phyloP scores from a whole-genome alignment of 2,797 vertebrate species.

The Phalloptychus januarius region DNA sequence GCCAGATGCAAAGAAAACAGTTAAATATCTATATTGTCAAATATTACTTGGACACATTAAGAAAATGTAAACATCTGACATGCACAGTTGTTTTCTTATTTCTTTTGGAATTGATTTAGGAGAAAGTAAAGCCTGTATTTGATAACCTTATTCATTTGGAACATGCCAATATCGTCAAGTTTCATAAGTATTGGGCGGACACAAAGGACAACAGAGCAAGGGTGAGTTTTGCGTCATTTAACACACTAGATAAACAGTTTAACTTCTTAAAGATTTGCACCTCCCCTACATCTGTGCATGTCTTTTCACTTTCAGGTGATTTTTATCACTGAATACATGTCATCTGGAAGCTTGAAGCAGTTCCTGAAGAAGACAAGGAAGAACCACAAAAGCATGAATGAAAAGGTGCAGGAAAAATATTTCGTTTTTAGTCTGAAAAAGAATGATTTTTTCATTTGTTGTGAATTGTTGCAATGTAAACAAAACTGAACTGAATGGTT shows the following conservation, averaged over 20 bases:
- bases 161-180: constrained; percentile 98
- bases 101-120: constrained; percentile 72
- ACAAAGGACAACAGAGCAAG: constrained; percentile 94
- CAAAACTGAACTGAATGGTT: background rate
- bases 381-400: constrained; percentile 99
- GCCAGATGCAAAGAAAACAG: background rate
- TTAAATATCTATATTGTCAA: background rate
- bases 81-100: background rate
- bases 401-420: constrained; percentile 84
- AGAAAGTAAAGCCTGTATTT: constrained; percentile 96
- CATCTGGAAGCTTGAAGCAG: constrained; percentile 97
- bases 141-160: constrained; percentile 98
- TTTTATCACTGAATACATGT: constrained; percentile 99
- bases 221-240: constrained; percentile 76
- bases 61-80: background rate
- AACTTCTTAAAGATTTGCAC: background rate
- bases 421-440: background rate
- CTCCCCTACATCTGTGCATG: background rate
- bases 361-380: constrained; percentile 99
- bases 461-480: no score
- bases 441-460: no score
- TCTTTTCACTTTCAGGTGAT: constrained; percentile 84
- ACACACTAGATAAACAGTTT: background rate
- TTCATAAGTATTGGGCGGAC: constrained; percentile 99
- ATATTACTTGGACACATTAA: background rate